Evolutionary conservation across 1,140 invertebrate species (phyloP), one percentile per base, ranked within the genome.

Genomic region (Plectrocnemia conspersa): DNA sequence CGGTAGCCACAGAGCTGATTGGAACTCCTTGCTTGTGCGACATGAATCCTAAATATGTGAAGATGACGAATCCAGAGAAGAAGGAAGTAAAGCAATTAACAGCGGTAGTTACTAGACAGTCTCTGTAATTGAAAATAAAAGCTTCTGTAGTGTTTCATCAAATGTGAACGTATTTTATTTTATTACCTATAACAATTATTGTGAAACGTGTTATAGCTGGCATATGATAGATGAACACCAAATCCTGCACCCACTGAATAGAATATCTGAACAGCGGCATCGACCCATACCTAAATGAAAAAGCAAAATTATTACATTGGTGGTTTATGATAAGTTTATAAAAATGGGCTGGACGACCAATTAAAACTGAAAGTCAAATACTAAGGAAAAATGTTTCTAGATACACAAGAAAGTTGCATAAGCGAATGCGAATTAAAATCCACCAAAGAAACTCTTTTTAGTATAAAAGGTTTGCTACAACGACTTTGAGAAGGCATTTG

Each of bases 21-120:
- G 82, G 80, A 33, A 88, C 88, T 23, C 85, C 81, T 67, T 90
- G 86, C 38, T 86, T 84, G 63, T 89, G 76, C 0, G 91, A 88
- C 91, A 94, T 94, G 68, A 92, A 93, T 1, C 91, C 91, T 7
- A 92, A 77, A 53, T 95, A 93, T 1, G 92, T 91, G 71, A 97
- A 97, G 62, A 97, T 96, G 2, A 96, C 93, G 68, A 97, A 96
- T 2, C 93, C 93, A 1, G 93, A 91, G 50, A 97, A 80, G 73
- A 97, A 94, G 64, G 91, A 95, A 0, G 93, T 97, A 46, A 88
- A 79, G 60, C 91, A 94, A 69, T 97, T 97, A 16, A 96, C 89
- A 18, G 83, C 81, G 36, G 89, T 91, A 0, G 93, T 96, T n/a
- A 96, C 76, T 5, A 97, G 70, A n/a, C 93, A 94, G 68, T 97